phyloP scores from a whole-genome alignment of 1,140 invertebrate genomes.

The Plectus sambesii region DNA sequence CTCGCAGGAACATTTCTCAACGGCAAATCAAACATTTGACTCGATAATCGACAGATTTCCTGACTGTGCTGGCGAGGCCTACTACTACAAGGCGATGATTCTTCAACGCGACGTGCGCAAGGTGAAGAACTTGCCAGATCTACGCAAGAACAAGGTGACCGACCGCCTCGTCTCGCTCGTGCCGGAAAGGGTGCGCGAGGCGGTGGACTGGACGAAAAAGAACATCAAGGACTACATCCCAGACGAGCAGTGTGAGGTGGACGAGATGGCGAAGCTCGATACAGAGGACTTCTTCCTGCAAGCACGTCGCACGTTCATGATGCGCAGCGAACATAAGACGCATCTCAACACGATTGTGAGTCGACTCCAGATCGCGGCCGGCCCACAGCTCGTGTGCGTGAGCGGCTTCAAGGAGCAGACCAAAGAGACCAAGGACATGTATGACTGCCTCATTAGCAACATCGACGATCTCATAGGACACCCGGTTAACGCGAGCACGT shows the following conservation, averaged over 20 bases:
- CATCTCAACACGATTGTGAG: neutral
- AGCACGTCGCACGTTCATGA: neutral
- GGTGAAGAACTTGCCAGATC: neutral
- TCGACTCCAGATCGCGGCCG: no score
- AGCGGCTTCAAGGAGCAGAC: conserved; percentile 5
- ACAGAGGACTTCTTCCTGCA: neutral
- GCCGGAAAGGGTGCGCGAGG: neutral
- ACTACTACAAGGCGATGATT: conserved; percentile 4
- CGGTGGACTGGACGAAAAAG: neutral
- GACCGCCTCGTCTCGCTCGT: neutral
- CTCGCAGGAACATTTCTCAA: neutral
- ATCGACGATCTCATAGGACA: conserved; percentile 8
- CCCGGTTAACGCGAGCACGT: neutral
- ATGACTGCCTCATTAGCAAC: conserved; percentile 7
- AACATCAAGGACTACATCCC: neutral
- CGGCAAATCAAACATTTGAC: neutral
- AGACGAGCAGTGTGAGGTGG: neutral
- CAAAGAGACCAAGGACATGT: conserved; percentile 2
- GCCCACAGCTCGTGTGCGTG: neutral
- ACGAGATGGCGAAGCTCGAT: conserved; percentile 1
- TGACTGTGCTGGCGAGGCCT: neutral
- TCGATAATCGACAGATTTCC: neutral
- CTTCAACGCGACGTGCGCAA: neutral
- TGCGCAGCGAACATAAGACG: neutral
- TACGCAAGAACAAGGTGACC: neutral